These are phyloP conservation scores for Hypena proboscidalis DNA, from an alignment of 2,888 invertebrate species.

Conservation along the genomic window DNA sequence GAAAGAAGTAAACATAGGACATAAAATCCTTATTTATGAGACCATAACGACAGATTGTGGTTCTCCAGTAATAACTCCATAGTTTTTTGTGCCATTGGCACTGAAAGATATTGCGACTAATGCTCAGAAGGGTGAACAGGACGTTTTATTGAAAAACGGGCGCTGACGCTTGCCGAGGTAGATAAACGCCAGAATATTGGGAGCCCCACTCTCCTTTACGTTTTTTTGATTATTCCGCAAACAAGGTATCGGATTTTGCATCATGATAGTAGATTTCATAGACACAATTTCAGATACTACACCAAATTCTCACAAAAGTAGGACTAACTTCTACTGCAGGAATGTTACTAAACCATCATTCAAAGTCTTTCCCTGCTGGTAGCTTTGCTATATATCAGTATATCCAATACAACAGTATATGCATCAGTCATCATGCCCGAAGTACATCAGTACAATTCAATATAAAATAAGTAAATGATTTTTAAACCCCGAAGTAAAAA, in stretches of 20 bases:
- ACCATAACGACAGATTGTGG: constrained; percentile 28
- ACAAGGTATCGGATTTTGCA: too few species aligned
- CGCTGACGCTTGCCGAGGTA: constrained; percentile 55
- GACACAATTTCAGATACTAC: too few species aligned
- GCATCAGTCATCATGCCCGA: too few species aligned
- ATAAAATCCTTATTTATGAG: constrained; percentile 36
- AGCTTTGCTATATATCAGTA: too few species aligned
- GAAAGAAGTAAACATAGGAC: constrained; percentile 11
- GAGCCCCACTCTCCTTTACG: constrained; percentile 26
- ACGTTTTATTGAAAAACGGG: constrained; percentile 76
- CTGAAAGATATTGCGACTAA: constrained; percentile 56
- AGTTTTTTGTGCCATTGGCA: constrained; percentile 46
- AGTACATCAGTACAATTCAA: too few species aligned
- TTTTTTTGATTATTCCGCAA: constrained; percentile 10
- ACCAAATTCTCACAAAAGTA: too few species aligned
- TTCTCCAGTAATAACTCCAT: constrained; percentile 41
- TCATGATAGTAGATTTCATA: too few species aligned
- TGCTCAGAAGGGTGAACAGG: constrained; percentile 53
- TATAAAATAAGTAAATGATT: too few species aligned
- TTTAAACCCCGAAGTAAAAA: not conserved
- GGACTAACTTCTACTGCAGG: too few species aligned
- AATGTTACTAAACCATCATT: too few species aligned
- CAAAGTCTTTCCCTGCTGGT: too few species aligned
- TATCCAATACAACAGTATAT: too few species aligned
- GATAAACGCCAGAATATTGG: constrained; percentile 61